A percentile compares a stretch with the other conserved stretches of the same genome.
Conservation (phyloP, 2,888 invertebrate genomes). For the Tetropium fuscum region DNA sequence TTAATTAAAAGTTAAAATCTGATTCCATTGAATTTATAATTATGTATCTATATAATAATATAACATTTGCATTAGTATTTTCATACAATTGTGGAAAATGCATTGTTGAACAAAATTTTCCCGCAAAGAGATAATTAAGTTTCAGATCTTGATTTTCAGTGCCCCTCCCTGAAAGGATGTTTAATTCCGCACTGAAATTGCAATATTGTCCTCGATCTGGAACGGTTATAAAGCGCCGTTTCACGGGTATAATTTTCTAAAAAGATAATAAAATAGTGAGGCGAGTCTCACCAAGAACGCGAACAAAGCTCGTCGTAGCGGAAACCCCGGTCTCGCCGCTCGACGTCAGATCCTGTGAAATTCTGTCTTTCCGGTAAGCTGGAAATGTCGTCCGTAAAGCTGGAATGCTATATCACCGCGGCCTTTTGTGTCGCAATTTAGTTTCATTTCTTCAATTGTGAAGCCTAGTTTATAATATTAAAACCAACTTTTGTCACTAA, state of each 20-base stretch:
- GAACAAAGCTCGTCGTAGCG: constrained; percentile 37
- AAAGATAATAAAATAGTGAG: constrained; percentile 29
- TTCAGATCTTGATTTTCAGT: neutral
- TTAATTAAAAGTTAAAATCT: too few species aligned
- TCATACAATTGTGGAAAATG: too few species aligned
- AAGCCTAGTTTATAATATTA: neutral
- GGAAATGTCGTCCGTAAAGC: constrained; percentile 37
- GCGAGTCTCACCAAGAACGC: constrained; percentile 32
- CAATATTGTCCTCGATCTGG: constrained; percentile 14
- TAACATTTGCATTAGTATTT: too few species aligned
- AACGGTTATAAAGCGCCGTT: constrained; percentile 10
- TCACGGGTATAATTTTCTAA: constrained; percentile 7
- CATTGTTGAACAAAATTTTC: too few species aligned
- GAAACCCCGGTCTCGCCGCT: constrained; percentile 44
- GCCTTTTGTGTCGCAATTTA: constrained; percentile 18
- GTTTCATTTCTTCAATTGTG: constrained; percentile 19
- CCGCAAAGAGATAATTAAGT: neutral
- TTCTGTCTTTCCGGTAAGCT: constrained; percentile 47
- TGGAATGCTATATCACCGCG: constrained; percentile 10
- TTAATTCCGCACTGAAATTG: neutral
- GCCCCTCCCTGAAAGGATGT: neutral
- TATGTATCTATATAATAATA: too few species aligned
- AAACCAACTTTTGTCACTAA: too few species aligned
- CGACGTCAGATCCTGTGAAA: constrained; percentile 50
- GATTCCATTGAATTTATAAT: too few species aligned